Conservation (phyloP, 2,888 invertebrate genomes). For the Chymomyza fuscimana region DNA sequence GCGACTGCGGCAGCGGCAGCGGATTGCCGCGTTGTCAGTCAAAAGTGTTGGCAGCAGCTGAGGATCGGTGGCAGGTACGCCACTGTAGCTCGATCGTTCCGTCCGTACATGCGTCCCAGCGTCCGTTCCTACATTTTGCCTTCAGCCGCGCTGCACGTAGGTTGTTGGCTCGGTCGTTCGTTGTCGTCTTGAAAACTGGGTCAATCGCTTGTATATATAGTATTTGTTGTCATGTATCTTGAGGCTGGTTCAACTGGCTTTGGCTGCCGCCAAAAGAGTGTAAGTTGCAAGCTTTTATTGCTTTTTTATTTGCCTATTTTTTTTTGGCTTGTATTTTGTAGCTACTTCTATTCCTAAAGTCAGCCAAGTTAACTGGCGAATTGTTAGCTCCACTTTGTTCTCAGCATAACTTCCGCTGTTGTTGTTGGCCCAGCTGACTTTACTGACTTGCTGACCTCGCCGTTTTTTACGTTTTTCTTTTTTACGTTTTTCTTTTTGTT, state of each 20-base stretch:
- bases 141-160: conserved; percentile 53
- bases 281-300: conserved; percentile 60
- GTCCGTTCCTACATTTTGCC: conserved; percentile 17
- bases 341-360: conserved; percentile 6
- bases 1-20: conserved; percentile 23
- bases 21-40: conserved; percentile 1
- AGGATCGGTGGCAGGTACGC: conserved; percentile 56
- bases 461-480: conserved; percentile 46
- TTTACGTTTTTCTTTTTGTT: conserved; percentile 1
- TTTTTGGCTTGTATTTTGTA: conserved; percentile 13
- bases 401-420: conserved; percentile 52
- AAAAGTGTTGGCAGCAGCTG: conserved; percentile 27
- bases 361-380: background rate
- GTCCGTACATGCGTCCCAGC: conserved; percentile 11
- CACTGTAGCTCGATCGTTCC: conserved; percentile 18
- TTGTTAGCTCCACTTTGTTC: conserved; percentile 18
- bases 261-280: conserved; percentile 53
- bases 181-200: conserved; percentile 78
- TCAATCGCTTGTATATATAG: conserved; percentile 74
- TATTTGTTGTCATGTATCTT: conserved; percentile 59
- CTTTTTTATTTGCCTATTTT: conserved; percentile 63
- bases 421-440: conserved; percentile 20
- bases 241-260: conserved; percentile 58
- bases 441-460: conserved; percentile 2
- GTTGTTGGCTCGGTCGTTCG: conserved; percentile 67